Evolutionary conservation across 2,797 vertebrate genomes (phyloP), one percentile per base, ranked within the genome.

Genomic region (Liparis tanakae): DNA sequence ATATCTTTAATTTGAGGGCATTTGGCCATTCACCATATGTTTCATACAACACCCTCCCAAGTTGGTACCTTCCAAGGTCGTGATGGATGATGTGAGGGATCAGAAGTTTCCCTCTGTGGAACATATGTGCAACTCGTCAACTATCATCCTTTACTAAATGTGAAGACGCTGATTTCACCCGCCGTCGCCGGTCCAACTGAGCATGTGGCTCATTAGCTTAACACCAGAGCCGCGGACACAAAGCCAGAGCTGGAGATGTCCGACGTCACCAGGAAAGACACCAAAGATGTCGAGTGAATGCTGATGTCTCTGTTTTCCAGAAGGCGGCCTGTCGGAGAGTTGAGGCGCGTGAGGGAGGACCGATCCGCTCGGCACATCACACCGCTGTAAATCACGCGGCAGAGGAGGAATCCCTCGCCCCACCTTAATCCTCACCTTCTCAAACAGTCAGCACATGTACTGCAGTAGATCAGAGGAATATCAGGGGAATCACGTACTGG

Each of bases 401-500:
- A 66, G 2, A 20, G 48, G 61, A 50, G 65, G 54, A 83, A 77
- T 67, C 61, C 62, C 60, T 82, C 33, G 57, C 20, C 12, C 12
- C 63, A 76, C 53, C 70, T 77, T 78, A 70, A 82, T 78, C 70
- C 64, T 62, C 54, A 0, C 36, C 3, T 20, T 74, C 62, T 79
- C 79, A 74, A 84, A 69, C 15, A 59, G 63, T 83, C 79, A 78
- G 80, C 82, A 79, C 33, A 50, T 61, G 48, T 44, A 30, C 53
- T 30, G 10, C 53, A 51, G 62, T 34, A 67, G 67, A 77, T 67
- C 62, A 71, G 61, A 53, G 34, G 60, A 65, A 43, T 60, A 36
- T 25, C 39, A 33, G 43, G 44, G 44, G 56, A 59, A 73, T 34
- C 78, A 82, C 72, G 77, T 43, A 57, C 37, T 57, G 33, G 50